Base-by-base conservation (phyloP, 2,888 invertebrate genomes). In the Lycaena phlaeas region DNA sequence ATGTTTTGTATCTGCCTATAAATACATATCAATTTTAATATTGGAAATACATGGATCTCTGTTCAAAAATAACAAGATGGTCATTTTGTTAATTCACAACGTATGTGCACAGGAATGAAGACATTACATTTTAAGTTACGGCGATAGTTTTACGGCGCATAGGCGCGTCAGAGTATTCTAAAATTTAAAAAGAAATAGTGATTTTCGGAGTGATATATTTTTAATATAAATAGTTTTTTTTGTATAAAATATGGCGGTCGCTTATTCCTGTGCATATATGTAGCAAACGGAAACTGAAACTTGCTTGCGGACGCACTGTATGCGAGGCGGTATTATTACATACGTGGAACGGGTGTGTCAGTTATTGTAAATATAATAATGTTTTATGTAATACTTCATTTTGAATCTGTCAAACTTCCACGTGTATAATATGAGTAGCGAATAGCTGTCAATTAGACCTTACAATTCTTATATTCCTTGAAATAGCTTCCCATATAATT, bases 381-480 rank as follows among this genome's bases (percentile, higher is more conserved):
- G 62, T 73, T 76, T 74, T 74, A 69, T 74, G 72, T 79, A 75
- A 75, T 75, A 69, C 73, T 69, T 75, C 73, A 70, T 54, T n/a
- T 75, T 66, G 44, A 66, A 68, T 73, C 72, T 78, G 75, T 63
- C 68, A 72, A n/a, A 66, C 60, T 69, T 72, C 81, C 82, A 75
- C 79, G 81, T 77, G 67, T 77, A 45, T 75, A 72, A 77, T 72
- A 39, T 10, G 10, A 39, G 18, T 38, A 72, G 67, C 65, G 65
- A 68, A 60, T 69, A 73, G 72, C 72, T 71, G 82, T 84, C 82
- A 84, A 81, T 84, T 82, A 84, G 68, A 71, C 67, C 64, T 64
- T 68, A 72, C 65, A 62, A 71, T 65, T 62, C 64, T 66, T 77
- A 70, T 79, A 82, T 81, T 81, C 82, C 79, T 79, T 81, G 79